Conservation (phyloP, 1,140 invertebrate genomes). For the Dinothrombium tinctorium region DNA sequence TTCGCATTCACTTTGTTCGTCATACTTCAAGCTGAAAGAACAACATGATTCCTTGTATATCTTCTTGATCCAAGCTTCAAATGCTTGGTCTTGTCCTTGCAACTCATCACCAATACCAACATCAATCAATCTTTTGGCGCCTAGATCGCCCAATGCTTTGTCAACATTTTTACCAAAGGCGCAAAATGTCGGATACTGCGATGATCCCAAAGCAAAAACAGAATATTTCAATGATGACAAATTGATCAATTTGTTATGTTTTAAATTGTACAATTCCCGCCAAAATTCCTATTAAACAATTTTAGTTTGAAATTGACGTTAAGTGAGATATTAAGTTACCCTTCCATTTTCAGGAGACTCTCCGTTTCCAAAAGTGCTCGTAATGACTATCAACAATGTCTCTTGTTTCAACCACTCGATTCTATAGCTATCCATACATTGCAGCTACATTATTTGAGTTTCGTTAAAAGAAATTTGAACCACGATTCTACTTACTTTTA, state of each 20-base stretch:
- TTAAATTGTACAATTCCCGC: too few species aligned
- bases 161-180: conserved; percentile 14
- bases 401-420: conserved; percentile 17
- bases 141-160: conserved; percentile 7
- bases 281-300: too few species aligned
- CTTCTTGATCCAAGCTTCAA: conserved; percentile 10
- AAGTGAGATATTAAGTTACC: conserved; percentile 10
- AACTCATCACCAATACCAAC: conserved; percentile 13
- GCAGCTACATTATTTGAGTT: too few species aligned
- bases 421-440: conserved; percentile 22
- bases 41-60: conserved; percentile 1
- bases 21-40: background rate
- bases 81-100: conserved; percentile 14
- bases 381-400: conserved; percentile 19
- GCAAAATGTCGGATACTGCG: conserved; percentile 13
- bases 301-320: too few species aligned
- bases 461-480: too few species aligned
- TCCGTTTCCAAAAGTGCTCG: conserved; percentile 23
- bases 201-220: conserved; percentile 15
- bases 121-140: conserved; percentile 7
- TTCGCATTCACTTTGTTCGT: too few species aligned
- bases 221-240: conserved; percentile 8
- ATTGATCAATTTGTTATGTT: background rate
- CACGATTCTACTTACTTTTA: conserved; percentile 17
- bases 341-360: conserved; percentile 23